Base-by-base conservation (phyloP, 2,113 vertebrate genomes). In the Thamnophis sirtalis region DNA sequence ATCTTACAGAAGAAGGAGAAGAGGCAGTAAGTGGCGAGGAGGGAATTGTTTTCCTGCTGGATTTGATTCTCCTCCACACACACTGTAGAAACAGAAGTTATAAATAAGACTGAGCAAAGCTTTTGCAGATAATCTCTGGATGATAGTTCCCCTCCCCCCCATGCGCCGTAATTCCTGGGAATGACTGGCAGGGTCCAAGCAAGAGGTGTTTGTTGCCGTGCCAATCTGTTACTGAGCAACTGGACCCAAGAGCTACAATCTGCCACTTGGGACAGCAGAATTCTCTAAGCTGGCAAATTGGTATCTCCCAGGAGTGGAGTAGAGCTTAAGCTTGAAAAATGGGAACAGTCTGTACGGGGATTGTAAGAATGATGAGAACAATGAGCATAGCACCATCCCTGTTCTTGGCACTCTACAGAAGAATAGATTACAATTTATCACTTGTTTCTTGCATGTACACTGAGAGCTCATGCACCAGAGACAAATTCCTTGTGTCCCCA, bases 1-100 rank as follows among this genome's bases (percentile, higher is more conserved):
- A 89, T 53, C 87, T 86, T 89, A 84, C 84, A 87, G 89, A 68
- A 92, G 63, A 43, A 54, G 92, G 88, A 33, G 88, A 90, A 58
- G 68, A 73, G 68, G 51, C 50, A 90, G 87, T 43, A 86, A 91
- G 28, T 63, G 55, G 33, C 22, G 22, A 53, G 89, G 55, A n/a
- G 50, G 51, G 84, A 91, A 28, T 8, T 17, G 24, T 28, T n/a
- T 43, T 26, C 87, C 80, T 85, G 7, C 38, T 92, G 87, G 73
- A 58, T 19, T 86, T 8, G 19, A 11, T 43, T 2, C 21, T 24
- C 43, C 43, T 51, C 19, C 13, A 7, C n/a, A 4, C 60, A 11
- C 28, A 17, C 85, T 58, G 73, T 86, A 87, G 91, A n/a, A 87
- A 0, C 15, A n/a, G 68, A 93, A 38, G 49, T 48, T 10, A 0